Evolutionary conservation across 64 coral and sea anemone species (phyloP).

Genomic region (Pachyseris speciosa): DNA sequence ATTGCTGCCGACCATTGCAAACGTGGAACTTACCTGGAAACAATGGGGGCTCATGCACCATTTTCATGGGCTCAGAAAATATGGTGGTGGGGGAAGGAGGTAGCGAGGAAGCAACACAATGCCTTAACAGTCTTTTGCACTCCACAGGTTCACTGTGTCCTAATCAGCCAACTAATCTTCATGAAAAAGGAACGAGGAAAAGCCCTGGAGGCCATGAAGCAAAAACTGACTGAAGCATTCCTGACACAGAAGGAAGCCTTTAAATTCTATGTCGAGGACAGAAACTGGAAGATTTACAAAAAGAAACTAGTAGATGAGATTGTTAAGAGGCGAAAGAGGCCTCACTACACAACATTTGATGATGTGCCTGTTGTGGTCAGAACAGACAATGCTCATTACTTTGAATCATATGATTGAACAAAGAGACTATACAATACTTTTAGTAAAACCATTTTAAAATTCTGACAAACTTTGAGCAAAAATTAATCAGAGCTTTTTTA

Average conservation of each 20-base stretch:
- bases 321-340: conserved; percentile 64
- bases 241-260: conserved; percentile 79
- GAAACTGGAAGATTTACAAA: conserved; percentile 95
- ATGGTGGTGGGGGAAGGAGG: too few species aligned
- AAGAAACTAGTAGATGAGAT: conserved; percentile 87
- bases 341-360: conserved; percentile 60
- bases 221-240: conserved; percentile 55
- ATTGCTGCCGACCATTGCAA: too few species aligned
- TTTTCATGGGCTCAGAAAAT: too few species aligned
- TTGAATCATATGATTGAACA: conserved; percentile 41
- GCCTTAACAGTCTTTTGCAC: neutral
- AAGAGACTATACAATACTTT: neutral
- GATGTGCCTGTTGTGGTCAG: conserved; percentile 92
- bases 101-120: too few species aligned
- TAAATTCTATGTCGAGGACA: conserved; percentile 58
- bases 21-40: too few species aligned
- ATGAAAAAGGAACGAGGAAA: conserved; percentile 75
- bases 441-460: too few species aligned
- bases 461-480: too few species aligned
- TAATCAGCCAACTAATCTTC: conserved; percentile 80
- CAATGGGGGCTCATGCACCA: too few species aligned
- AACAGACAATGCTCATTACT: conserved; percentile 76
- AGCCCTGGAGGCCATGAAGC: conserved; percentile 57
- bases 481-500: too few species aligned
- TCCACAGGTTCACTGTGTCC: conserved; percentile 83